Base-by-base conservation (phyloP, 2,113 vertebrate species). In the Sigmodon hispidus region DNA sequence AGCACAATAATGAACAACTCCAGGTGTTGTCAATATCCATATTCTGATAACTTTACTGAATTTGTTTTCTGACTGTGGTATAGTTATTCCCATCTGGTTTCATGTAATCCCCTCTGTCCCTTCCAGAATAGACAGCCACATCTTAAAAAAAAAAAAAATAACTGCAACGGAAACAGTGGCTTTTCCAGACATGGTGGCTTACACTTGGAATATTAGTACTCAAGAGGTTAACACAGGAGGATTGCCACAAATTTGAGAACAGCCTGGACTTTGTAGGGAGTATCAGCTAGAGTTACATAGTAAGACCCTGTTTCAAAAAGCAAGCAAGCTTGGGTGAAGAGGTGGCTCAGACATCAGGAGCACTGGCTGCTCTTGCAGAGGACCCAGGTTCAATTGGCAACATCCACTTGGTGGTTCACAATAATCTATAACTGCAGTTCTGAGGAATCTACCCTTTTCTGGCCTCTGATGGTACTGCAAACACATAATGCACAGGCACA, bases 41-140 rank as follows among this genome's bases (percentile, higher is more conserved):
- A 55, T 94, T 94, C 50, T 86, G n/a, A 75, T 91, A 65, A 55
- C 24, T 91, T 93, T n/a, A 77, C 15, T 90, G 50, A 43, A 40
- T 86, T 85, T 75, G 29, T 65, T 77, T 94, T 95, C 90, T 93
- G 31, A 59, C 81, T 87, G 21, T 85, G 80, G 73, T 19, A 67
- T 48, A 40, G 75, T 43, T 67, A 84, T 59, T 50, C 15, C 16
- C 48, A 79, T 61, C 29, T 36, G 50, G 19, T 93, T 95, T 79
- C 76, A 67, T 89, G 50, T 34, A 19, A 48, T 5, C 3, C 6
- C 9, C 29, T 65, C 36, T 69, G 9, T 12, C 89, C 19, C 65
- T 69, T 70, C 65, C 65, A 52, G 45, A 50, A 70, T 29, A 57
- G 65, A 40, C 22, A 57, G 11, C 13, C 36, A 26, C 48, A 61